These are phyloP conservation scores for Arctia plantaginis DNA, from an alignment of 2,888 invertebrate genomes.

Conservation along the genomic window DNA sequence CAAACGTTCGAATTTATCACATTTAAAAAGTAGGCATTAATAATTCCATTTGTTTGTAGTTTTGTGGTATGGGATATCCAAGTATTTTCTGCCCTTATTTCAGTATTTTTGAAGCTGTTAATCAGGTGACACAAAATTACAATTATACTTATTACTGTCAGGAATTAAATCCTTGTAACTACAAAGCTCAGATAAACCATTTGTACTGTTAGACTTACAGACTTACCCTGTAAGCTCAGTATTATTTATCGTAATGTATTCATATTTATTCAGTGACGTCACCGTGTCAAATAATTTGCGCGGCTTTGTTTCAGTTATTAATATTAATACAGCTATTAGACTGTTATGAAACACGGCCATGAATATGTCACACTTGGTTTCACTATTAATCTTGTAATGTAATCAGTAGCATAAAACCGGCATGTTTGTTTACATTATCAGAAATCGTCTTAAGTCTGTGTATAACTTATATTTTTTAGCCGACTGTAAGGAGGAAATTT, in stretches of 20 bases:
- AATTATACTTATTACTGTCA: background rate
- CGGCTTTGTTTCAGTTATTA: conserved; percentile 25
- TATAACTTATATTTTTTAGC: too few species aligned
- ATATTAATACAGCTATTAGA: conserved; percentile 19
- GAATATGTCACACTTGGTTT: conserved; percentile 4
- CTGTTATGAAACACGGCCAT: conserved; percentile 10
- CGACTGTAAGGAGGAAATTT: too few species aligned
- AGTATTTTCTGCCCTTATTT: background rate
- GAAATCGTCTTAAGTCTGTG: background rate
- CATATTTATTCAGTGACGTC: conserved; percentile 38
- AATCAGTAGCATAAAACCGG: background rate
- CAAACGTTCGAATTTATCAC: background rate
- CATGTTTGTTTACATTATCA: background rate
- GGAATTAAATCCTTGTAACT: background rate
- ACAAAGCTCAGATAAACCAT: conserved; percentile 1
- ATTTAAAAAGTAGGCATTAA: too few species aligned
- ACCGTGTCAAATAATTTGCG: conserved; percentile 34
- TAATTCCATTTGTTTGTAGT: background rate
- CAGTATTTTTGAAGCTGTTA: background rate
- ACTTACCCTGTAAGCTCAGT: conserved; percentile 25
- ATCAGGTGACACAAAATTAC: background rate
- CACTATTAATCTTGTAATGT: background rate
- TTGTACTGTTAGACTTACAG: conserved; percentile 15
- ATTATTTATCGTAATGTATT: conserved; percentile 28
- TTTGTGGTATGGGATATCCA: background rate